A percentile compares a stretch with the other conserved stretches of the same genome.
Conservation (phyloP, 35 echinoderm and acorn worm genomes). For the Hemicentrotus pulcherrimus region DNA sequence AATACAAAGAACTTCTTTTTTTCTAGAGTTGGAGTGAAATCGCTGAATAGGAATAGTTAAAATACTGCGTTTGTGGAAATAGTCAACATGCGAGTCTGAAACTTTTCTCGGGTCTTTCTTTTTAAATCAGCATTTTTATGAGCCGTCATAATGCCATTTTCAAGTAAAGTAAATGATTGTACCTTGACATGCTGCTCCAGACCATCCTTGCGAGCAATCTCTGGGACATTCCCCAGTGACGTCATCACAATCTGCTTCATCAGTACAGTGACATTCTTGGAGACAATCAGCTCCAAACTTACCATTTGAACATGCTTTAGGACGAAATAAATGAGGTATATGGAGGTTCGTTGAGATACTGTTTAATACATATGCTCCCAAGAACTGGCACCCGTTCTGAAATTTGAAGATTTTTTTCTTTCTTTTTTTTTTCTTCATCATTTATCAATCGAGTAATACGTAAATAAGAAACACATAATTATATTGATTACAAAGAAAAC, state of each 20-base stretch:
- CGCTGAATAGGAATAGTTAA: neutral
- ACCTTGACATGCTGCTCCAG: slow-evolving; percentile 50
- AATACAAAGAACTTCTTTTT: neutral
- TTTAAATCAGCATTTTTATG: neutral
- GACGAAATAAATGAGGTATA: neutral
- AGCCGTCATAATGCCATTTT: neutral
- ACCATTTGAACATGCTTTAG: slow-evolving; percentile 31
- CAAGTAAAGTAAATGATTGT: neutral
- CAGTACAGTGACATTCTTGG: slow-evolving; percentile 37
- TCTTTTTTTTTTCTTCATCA: too few species aligned
- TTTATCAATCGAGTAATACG: too few species aligned
- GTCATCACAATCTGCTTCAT: neutral
- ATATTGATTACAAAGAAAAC: too few species aligned
- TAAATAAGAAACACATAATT: too few species aligned
- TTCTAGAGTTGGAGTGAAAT: too few species aligned
- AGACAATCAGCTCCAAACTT: slow-evolving; percentile 37
- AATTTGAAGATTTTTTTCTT: too few species aligned
- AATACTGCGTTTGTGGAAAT: neutral
- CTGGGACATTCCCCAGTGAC: slow-evolving; percentile 43
- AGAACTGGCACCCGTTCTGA: too few species aligned
- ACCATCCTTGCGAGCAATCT: slow-evolving; percentile 11
- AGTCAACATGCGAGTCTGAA: neutral
- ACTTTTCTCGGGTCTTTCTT: neutral
- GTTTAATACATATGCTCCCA: too few species aligned
- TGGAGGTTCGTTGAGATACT: too few species aligned